These are phyloP conservation scores for Holothuria leucospilota DNA, from an alignment of 53 echinoderm and acorn worm species.

Conservation along the genomic window DNA sequence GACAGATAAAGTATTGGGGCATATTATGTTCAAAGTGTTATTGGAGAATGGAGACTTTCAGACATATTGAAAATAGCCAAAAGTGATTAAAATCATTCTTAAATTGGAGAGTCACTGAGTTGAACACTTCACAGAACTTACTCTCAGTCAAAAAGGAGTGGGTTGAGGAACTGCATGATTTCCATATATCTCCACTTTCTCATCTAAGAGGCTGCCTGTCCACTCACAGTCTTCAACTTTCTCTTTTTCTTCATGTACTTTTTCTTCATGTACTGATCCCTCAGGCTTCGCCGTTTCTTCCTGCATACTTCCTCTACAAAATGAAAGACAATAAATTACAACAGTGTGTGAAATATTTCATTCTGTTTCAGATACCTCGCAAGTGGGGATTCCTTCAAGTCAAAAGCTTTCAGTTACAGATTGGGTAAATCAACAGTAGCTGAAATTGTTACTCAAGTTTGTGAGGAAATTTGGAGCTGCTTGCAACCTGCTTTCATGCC, in stretches of 20 bases:
- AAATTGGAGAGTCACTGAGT: no score
- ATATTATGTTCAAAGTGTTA: no score
- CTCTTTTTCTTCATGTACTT: background rate
- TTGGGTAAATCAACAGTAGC: slow-evolving; percentile 28
- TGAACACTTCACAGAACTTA: background rate
- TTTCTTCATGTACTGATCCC: background rate
- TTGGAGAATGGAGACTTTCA: no score
- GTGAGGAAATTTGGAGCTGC: slow-evolving; percentile 17
- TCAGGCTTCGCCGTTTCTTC: slow-evolving; percentile 8
- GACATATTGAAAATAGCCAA: no score
- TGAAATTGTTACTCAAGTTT: slow-evolving; percentile 30
- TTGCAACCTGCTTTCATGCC: slow-evolving; percentile 24
- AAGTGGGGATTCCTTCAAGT: slow-evolving; percentile 41
- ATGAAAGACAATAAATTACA: background rate
- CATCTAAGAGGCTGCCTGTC: background rate
- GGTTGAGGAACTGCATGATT: background rate
- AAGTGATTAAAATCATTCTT: no score
- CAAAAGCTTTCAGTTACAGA: slow-evolving; percentile 22
- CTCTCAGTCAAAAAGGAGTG: background rate
- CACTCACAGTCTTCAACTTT: background rate
- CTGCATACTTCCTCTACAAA: slow-evolving; percentile 17
- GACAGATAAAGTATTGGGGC: no score
- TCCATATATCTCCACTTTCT: slow-evolving; percentile 15
- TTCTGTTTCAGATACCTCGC: slow-evolving; percentile 24
- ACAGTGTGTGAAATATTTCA: slow-evolving; percentile 10